Conservation (phyloP, 1,140 invertebrate species). For the Aphelenchoides besseyi region DNA sequence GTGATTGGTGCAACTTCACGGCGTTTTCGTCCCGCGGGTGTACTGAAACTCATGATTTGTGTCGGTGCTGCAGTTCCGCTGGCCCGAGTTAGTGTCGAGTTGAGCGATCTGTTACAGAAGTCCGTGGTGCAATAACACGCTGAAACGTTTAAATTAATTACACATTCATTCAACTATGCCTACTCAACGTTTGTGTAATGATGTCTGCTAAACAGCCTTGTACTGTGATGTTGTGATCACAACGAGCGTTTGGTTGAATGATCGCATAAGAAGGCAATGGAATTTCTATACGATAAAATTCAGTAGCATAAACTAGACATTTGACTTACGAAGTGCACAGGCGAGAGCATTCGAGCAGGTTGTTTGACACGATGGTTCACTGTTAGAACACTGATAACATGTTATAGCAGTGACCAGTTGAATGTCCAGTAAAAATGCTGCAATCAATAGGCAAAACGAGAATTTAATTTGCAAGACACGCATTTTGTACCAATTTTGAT, state of each 20-base stretch:
- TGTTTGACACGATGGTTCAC: neutral
- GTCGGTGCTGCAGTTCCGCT: neutral
- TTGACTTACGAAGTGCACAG: neutral
- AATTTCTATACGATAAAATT: no score
- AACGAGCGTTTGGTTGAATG: neutral
- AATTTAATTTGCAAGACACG: neutral
- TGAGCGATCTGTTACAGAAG: neutral
- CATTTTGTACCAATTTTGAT: neutral
- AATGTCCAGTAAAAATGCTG: neutral
- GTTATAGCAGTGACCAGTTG: neutral
- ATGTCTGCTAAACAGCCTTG: neutral
- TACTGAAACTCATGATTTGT: neutral
- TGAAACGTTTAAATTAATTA: no score
- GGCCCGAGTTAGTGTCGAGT: neutral
- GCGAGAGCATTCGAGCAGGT: neutral
- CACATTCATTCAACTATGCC: no score
- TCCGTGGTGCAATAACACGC: neutral
- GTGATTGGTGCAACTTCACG: neutral
- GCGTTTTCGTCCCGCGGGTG: neutral
- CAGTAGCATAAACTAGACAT: neutral
- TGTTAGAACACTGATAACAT: neutral
- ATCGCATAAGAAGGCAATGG: neutral
- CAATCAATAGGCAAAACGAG: neutral
- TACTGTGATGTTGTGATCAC: neutral
- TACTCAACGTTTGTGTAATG: neutral